These are phyloP conservation scores for Petrolisthes manimaculis DNA, from an alignment of 2,888 invertebrate genomes.

Conservation along the genomic window DNA sequence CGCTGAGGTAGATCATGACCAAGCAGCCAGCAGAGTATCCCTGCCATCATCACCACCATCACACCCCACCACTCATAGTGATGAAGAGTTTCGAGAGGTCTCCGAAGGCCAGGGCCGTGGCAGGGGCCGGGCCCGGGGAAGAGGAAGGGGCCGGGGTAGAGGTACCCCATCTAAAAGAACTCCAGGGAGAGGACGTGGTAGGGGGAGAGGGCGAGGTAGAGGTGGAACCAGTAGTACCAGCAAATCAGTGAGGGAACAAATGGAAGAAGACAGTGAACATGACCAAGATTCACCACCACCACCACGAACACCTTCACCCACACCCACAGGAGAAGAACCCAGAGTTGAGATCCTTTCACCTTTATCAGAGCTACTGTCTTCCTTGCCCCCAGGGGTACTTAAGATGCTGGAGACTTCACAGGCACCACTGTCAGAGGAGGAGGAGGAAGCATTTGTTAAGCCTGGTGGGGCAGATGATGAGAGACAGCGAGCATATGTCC, in stretches of 20 bases:
- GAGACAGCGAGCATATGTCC: constrained; percentile 55
- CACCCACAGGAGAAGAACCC: neutral
- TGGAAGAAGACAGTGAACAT: constrained; percentile 31
- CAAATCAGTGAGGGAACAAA: neutral
- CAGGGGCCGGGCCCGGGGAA: constrained; percentile 16
- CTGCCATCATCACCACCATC: neutral
- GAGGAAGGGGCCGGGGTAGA: constrained; percentile 30
- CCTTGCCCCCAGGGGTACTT: constrained; percentile 34
- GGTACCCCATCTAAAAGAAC: constrained; percentile 10
- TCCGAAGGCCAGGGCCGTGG: constrained; percentile 2
- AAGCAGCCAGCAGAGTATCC: neutral
- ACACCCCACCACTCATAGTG: neutral
- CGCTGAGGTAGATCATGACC: neutral
- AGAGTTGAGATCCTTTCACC: neutral
- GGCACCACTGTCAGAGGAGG: constrained; percentile 63
- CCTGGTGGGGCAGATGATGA: constrained; percentile 45
- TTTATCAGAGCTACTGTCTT: constrained; percentile 31
- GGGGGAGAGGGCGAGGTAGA: constrained; percentile 35
- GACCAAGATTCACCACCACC: constrained; percentile 16
- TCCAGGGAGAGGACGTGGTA: constrained; percentile 14
- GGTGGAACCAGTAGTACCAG: neutral
- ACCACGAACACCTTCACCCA: neutral
- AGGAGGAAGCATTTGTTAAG: constrained; percentile 59
- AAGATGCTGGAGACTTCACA: constrained; percentile 47
- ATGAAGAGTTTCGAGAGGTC: neutral